Conservation (phyloP, 2,797 vertebrate species). For the Helostoma temminkii region DNA sequence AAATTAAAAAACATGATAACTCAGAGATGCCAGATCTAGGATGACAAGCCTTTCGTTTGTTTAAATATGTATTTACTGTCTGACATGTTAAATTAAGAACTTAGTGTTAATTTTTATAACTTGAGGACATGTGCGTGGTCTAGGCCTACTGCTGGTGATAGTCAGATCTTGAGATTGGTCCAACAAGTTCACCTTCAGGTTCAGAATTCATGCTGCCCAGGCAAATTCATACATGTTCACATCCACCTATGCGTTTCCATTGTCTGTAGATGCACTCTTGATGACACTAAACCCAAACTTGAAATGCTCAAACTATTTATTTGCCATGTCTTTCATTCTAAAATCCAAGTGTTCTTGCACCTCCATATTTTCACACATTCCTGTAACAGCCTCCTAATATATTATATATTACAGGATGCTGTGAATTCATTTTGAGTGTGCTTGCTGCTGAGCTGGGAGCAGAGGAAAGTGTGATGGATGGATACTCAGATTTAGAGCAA, state of each 20-base stretch:
- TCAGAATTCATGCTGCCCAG: background rate
- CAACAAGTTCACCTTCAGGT: too few species aligned
- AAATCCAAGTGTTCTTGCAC: background rate
- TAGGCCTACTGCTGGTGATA: too few species aligned
- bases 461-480: constrained; percentile 26
- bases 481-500: constrained; percentile 32
- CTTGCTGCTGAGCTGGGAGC: constrained; percentile 3
- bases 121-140: too few species aligned
- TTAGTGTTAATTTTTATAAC: too few species aligned
- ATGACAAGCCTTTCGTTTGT: too few species aligned
- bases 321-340: background rate
- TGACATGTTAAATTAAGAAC: too few species aligned
- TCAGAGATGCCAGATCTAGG: too few species aligned
- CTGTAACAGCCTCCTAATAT: background rate
- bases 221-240: background rate
- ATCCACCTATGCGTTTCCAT: background rate
- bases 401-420: background rate
- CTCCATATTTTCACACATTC: background rate
- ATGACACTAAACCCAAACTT: background rate
- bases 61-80: too few species aligned
- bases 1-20: too few species aligned
- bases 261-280: background rate
- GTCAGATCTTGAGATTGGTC: too few species aligned
- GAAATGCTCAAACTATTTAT: too few species aligned
- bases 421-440: background rate